Evolutionary conservation across 2,888 invertebrate genomes (phyloP), one percentile per base, ranked within the genome.

Genomic region (Anorthoa munda): DNA sequence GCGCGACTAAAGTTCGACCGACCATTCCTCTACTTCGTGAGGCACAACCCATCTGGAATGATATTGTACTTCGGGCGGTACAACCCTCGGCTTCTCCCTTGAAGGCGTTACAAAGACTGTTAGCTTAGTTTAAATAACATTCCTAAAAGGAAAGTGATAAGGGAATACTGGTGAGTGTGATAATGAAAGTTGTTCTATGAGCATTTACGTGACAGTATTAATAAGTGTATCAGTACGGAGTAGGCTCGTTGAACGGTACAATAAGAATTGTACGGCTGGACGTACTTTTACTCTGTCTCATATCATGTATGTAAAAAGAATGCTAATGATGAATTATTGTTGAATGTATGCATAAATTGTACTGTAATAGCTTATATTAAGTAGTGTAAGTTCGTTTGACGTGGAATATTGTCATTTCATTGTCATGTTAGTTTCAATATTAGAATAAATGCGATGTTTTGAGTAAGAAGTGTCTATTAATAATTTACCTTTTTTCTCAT

Each of bases 11-110:
- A 98, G 87, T 98, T 98, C 91, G 98, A 99, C 88, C 97, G 98
- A 90, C 99, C 99, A 0, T 99, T 99, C 97, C 96, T 99, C 45
- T 99, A 98, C 93, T 98, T 98, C 87, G 98, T 99, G 18, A 97
- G 99, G 90, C 99, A 99, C 93, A 99, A 99, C 93, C 99, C 98
- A 2, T 98, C 98, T n/a, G 99, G 99, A 77, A 97, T 99, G 96
- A 98, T 99, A 88, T 95, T 99, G 67, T 98, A 98, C 92, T 98
- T 98, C 96, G 99, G 99, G 58, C 97, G 98, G 91, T 98, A 98
- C 95, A 98, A 98, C 94, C 98, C 98, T 58, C 97, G 98, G 94
- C 97, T 98, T 90, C 94, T 98, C 93, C 98, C 98, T 92, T 98
- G 94, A 96, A 94, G 90, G 75, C 83, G 83, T 89, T 86, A 86